phyloP scores from a whole-genome alignment of 2,797 vertebrate genomes.

The Platyrinchus mystaceus region DNA sequence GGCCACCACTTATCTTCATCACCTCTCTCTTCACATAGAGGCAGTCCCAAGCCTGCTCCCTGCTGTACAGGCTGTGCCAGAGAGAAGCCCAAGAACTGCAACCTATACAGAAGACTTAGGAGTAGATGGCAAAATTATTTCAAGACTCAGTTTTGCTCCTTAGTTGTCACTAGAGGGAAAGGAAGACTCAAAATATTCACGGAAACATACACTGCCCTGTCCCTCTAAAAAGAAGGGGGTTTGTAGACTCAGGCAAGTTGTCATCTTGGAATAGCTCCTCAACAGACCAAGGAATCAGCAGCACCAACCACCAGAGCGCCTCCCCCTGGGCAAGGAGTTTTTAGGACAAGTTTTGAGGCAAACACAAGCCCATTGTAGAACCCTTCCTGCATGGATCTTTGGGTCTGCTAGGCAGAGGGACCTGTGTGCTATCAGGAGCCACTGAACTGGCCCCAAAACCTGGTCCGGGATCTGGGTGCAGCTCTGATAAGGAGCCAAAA shows the following conservation, averaged over 20 bases:
- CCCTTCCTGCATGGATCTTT: not conserved
- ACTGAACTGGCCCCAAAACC: not conserved
- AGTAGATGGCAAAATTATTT: not conserved
- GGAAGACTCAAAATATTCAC: not conserved
- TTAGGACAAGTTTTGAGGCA: not conserved
- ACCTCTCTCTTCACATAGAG: not conserved
- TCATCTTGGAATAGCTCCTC: not conserved
- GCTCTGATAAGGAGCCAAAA: not conserved
- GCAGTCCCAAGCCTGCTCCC: not conserved
- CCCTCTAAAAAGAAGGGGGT: not conserved
- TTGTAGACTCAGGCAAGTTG: not conserved
- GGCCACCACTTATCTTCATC: not conserved
- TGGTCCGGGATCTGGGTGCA: not conserved
- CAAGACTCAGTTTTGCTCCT: not conserved
- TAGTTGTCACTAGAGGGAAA: not conserved
- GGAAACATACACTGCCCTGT: not conserved
- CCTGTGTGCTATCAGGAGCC: rapidly evolving
- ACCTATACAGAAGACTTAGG: not conserved
- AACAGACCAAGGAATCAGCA: not conserved
- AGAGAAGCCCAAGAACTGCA: not conserved
- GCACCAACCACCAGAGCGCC: not conserved
- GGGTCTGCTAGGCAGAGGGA: not conserved
- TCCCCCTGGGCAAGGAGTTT: not conserved
- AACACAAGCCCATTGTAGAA: not conserved
- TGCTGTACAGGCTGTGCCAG: not conserved